Percentiles rank a stretch among this genome's conserved stretches.
These are phyloP conservation scores for cat (Felis catus) DNA, from an alignment of 2,113 vertebrate species.

Conservation along the genomic window DNA sequence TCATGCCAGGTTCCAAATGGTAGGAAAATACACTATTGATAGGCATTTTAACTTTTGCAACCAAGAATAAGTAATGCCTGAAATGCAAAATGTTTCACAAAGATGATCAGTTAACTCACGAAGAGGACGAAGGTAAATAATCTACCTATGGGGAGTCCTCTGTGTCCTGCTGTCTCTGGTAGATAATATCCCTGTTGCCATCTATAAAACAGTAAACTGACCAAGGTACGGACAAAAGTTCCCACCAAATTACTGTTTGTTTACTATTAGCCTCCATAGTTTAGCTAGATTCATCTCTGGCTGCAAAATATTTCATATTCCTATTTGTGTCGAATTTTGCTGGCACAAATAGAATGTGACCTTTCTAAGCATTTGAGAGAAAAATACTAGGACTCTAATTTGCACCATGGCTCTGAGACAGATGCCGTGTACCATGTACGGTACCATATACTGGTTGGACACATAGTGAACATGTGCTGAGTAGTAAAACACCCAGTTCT, in stretches of 20 bases:
- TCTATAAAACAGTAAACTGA: neutral
- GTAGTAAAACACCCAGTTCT: neutral
- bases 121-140: neutral
- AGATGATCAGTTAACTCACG: neutral
- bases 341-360: neutral
- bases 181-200: neutral
- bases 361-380: neutral
- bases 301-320: neutral
- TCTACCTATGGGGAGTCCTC: neutral
- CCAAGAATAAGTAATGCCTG: neutral
- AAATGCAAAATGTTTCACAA: neutral
- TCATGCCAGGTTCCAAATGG: neutral
- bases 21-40: neutral
- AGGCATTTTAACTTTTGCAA: neutral
- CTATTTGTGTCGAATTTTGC: neutral
- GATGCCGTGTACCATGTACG: neutral
- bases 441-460: rapidly evolving
- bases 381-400: neutral
- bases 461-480: rapidly evolving
- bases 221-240: neutral
- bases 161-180: neutral
- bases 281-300: neutral
- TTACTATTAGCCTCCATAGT: neutral
- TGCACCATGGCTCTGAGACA: neutral
- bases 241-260: neutral